Percentiles rank a stretch among this genome's conserved stretches.
Evolutionary conservation across 1,140 invertebrate genomes (phyloP).

Genomic region (Neotoxoptera formosana): DNA sequence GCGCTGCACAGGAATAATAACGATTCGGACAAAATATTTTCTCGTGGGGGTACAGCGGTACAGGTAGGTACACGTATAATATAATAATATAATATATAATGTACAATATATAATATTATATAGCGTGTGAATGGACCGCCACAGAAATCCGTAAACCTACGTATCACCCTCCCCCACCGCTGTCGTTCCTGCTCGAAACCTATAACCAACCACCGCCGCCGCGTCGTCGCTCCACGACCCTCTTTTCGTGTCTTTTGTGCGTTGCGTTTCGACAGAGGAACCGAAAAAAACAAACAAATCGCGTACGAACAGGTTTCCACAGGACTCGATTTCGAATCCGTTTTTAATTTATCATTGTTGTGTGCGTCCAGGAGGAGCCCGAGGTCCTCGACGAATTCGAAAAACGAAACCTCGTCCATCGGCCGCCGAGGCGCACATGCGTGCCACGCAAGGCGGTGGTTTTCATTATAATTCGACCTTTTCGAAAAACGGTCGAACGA

Average conservation of each 20-base stretch:
- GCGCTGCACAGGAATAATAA: neutral
- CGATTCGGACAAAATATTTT: neutral
- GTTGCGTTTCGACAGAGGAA: neutral
- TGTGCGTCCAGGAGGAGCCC: neutral
- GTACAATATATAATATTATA: neutral
- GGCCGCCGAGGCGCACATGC: no score
- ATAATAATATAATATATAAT: neutral
- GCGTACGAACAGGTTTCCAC: neutral
- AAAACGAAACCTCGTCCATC: neutral
- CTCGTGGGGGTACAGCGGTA: neutral
- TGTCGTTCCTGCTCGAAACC: no score
- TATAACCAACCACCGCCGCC: neutral
- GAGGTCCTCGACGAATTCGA: neutral
- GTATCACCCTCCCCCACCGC: neutral
- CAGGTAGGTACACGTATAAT: neutral
- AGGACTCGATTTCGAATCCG: neutral
- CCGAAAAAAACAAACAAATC: conserved; percentile 17
- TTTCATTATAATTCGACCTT: neutral
- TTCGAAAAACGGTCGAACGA: neutral
- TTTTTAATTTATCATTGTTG: conserved; percentile 19
- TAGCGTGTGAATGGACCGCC: conserved; percentile 29
- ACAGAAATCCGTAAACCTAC: conserved; percentile 12
- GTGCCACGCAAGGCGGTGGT: neutral
- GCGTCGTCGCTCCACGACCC: neutral
- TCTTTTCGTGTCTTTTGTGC: neutral